These are phyloP conservation scores for Caenorhabditis brenneri DNA, from an alignment of 1,140 invertebrate genomes.

Conservation along the genomic window DNA sequence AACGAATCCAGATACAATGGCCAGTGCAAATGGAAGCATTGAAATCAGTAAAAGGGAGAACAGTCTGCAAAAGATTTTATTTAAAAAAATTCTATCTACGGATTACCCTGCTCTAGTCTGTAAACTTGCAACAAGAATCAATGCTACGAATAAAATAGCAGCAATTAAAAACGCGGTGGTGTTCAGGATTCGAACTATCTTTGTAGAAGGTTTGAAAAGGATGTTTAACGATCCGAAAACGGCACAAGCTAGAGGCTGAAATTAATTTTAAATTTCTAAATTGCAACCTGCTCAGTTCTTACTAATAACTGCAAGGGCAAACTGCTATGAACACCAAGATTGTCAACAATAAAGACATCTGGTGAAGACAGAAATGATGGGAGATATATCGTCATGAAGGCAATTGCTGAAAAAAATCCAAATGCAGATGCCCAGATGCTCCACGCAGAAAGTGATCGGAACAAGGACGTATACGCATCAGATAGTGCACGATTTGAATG, in stretches of 20 bases:
- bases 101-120: neutral
- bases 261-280: neutral
- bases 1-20: slow-evolving; percentile 46
- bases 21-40: slow-evolving; percentile 47
- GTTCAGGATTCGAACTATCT: slow-evolving; percentile 50
- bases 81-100: neutral
- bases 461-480: slow-evolving; percentile 11
- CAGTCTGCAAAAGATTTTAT: neutral
- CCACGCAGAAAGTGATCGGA: slow-evolving; percentile 53
- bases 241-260: slow-evolving; percentile 45
- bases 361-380: slow-evolving; percentile 45
- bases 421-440: slow-evolving; percentile 52
- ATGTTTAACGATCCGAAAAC: slow-evolving; percentile 42
- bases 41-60: slow-evolving; percentile 1
- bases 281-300: neutral
- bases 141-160: slow-evolving; percentile 3
- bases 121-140: slow-evolving; percentile 12
- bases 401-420: slow-evolving; percentile 32
- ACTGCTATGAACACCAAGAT: slow-evolving; percentile 33
- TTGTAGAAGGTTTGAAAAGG: slow-evolving; percentile 45
- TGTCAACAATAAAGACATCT: slow-evolving; percentile 49
- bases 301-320: slow-evolving; percentile 36
- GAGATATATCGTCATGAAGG: slow-evolving; percentile 22
- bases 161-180: slow-evolving; percentile 36
- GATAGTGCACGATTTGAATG: slow-evolving; percentile 49